Evolutionary conservation across 2,113 vertebrate genomes (phyloP).

Genomic region (Carassius carassius): DNA sequence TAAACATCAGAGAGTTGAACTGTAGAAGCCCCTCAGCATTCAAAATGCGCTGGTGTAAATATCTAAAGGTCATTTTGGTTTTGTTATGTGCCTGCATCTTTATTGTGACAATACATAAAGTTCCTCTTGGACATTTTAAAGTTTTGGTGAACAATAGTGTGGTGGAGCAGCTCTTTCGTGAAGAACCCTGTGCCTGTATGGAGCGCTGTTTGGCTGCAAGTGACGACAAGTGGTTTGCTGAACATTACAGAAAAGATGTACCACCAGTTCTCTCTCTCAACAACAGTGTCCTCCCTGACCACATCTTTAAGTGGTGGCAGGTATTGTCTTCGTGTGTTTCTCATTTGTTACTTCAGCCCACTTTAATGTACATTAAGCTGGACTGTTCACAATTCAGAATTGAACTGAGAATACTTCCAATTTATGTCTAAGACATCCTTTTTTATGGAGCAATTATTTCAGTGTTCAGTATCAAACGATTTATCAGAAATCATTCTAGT

Average conservation of each 20-base stretch:
- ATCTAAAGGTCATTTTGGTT: background rate
- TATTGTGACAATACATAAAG: background rate
- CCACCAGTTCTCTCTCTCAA: background rate
- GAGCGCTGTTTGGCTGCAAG: background rate
- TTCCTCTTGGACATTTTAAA: background rate
- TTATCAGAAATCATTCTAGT: background rate
- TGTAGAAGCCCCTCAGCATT: background rate
- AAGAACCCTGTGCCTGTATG: background rate
- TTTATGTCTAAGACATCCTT: background rate
- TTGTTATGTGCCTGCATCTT: background rate
- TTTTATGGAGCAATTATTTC: background rate
- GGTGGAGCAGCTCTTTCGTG: background rate
- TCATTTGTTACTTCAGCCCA: background rate
- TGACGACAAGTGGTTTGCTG: background rate
- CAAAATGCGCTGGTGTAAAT: background rate
- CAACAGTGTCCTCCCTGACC: background rate
- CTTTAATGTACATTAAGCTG: background rate
- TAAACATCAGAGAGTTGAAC: background rate
- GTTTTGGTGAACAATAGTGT: background rate
- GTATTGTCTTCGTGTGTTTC: background rate
- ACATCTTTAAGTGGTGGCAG: constrained; percentile 16
- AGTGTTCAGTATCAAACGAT: background rate
- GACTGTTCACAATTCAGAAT: background rate
- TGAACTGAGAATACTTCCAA: background rate
- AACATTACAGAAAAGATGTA: constrained; percentile 1